A percentile compares a stretch with the other conserved stretches of the same genome.
Evolutionary conservation across 2,888 invertebrate genomes (phyloP).

Genomic region (Ceramica pisi): DNA sequence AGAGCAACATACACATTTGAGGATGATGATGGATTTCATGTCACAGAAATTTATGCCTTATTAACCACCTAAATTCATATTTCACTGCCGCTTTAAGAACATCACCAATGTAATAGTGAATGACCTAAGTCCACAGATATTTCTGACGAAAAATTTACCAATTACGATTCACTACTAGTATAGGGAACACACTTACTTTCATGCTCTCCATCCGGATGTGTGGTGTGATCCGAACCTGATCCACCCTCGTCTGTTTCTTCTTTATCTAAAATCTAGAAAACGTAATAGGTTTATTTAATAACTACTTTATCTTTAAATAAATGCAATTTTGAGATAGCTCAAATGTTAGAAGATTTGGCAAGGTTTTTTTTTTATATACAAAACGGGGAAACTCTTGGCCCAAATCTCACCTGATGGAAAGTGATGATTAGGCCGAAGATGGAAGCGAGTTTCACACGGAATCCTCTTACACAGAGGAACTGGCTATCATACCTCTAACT

Average conservation of each 20-base stretch:
- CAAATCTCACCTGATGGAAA: no score
- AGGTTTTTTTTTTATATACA: no score
- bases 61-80: background rate
- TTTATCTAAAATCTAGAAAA: conserved; percentile 79
- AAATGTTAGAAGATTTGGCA: background rate
- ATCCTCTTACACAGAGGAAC: no score
- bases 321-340: background rate
- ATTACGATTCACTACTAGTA: background rate
- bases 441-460: no score
- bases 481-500: no score
- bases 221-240: conserved; percentile 84
- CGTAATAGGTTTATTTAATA: background rate
- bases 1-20: background rate
- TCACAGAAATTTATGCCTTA: background rate
- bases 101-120: background rate
- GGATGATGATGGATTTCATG: background rate
- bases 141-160: background rate
- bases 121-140: conserved; percentile 11
- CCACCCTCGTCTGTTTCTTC: conserved; percentile 88
- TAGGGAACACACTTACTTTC: conserved; percentile 77
- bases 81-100: background rate
- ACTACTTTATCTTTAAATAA: background rate
- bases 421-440: no score
- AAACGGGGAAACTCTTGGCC: no score
- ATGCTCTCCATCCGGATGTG: conserved; percentile 87